Evolutionary conservation across 2,888 invertebrate species (phyloP).

Genomic region (Epinotia bilunana): DNA sequence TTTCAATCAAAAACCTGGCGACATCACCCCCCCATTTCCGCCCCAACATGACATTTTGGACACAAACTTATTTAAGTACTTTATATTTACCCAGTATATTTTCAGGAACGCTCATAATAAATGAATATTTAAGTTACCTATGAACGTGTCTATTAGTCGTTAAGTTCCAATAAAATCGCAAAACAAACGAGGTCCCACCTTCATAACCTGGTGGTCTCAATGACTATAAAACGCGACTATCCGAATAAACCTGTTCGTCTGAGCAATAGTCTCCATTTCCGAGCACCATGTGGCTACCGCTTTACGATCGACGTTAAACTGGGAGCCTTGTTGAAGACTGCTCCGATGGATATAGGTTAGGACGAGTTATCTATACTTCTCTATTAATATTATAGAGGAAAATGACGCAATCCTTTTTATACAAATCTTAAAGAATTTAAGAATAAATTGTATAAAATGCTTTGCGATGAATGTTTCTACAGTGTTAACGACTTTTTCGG

Average conservation of each 20-base stretch:
- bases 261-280: constrained; percentile 38
- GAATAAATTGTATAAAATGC: no score
- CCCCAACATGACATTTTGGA: no score
- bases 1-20: no score
- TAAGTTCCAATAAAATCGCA: neutral
- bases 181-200: neutral
- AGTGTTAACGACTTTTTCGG: no score
- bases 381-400: neutral
- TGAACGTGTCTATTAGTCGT: neutral
- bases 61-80: no score
- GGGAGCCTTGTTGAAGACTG: constrained; percentile 25
- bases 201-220: constrained; percentile 5
- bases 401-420: no score
- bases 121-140: neutral
- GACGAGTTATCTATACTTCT: neutral
- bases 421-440: no score
- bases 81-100: neutral
- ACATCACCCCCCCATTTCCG: no score
- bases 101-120: neutral
- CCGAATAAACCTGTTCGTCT: constrained; percentile 41
- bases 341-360: constrained; percentile 16
- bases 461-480: no score
- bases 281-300: constrained; percentile 34
- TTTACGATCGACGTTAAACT: constrained; percentile 40
- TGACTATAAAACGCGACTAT: constrained; percentile 34